These are phyloP conservation scores for Caenorhabditis angaria DNA, from an alignment of 2,888 invertebrate genomes.

Conservation along the genomic window DNA sequence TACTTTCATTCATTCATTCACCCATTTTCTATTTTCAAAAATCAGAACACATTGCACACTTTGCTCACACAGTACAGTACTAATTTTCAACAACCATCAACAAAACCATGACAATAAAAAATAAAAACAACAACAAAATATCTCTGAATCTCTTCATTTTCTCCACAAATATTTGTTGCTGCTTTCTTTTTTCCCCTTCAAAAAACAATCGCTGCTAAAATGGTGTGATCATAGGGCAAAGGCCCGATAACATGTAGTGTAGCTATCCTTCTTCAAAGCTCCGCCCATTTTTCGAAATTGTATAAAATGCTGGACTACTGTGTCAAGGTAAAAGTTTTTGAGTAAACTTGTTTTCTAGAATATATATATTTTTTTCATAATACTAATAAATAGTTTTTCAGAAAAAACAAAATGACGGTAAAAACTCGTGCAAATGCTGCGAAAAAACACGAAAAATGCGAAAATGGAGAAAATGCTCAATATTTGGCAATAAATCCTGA, in stretches of 20 bases:
- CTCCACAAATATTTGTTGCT: too few species aligned
- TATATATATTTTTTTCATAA: background rate
- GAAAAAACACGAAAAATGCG: constrained; percentile 23
- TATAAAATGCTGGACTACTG: background rate
- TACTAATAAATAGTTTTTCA: background rate
- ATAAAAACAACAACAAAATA: background rate
- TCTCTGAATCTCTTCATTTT: background rate
- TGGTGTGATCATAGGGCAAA: constrained; percentile 9
- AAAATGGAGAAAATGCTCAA: constrained; percentile 30
- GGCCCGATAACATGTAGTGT: constrained; percentile 1
- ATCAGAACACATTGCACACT: too few species aligned
- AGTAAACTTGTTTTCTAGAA: background rate
- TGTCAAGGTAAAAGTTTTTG: background rate
- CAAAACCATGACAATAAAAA: too few species aligned
- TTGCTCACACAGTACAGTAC: too few species aligned
- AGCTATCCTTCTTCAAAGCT: background rate
- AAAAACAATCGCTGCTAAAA: constrained; percentile 7
- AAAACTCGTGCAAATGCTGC: constrained; percentile 30
- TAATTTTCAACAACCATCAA: too few species aligned
- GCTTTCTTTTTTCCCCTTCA: background rate
- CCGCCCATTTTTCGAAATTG: background rate
- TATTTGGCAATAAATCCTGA: constrained; percentile 61
- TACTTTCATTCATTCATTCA: too few species aligned
- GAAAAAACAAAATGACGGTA: constrained; percentile 26
- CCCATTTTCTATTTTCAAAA: too few species aligned